Percentiles rank a stretch among this genome's conserved stretches.
phyloP scores from a whole-genome alignment of 2,113 vertebrate genomes.

The Lasiurus cinereus region DNA sequence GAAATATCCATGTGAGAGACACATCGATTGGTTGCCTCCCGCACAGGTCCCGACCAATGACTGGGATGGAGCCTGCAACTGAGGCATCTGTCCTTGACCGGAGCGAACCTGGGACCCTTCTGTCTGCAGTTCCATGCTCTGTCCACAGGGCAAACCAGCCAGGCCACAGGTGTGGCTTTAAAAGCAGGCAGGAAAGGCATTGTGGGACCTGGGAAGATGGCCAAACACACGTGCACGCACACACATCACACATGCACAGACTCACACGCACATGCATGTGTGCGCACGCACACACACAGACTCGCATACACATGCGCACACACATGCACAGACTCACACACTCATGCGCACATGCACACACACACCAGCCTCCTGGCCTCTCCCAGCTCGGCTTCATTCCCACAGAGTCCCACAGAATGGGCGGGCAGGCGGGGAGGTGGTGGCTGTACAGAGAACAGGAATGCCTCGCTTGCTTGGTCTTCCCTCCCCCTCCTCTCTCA shows the following conservation, averaged over 20 bases:
- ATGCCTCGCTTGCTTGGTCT: rapidly evolving
- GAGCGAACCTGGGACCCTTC: no score
- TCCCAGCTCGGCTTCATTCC: slow-evolving; percentile 73
- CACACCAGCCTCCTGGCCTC: no score
- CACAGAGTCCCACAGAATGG: not conserved
- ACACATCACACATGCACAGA: no score
- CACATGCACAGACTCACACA: not conserved
- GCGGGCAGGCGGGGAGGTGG: slow-evolving; percentile 74
- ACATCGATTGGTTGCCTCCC: no score
- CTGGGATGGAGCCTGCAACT: no score
- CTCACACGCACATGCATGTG: not conserved
- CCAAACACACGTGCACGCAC: not conserved
- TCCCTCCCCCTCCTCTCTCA: not conserved
- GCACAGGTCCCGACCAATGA: no score
- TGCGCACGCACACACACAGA: no score
- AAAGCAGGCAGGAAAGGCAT: not conserved
- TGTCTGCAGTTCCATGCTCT: no score
- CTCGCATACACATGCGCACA: not conserved
- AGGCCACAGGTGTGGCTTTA: not conserved
- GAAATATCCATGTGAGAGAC: no score
- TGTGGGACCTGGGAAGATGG: not conserved
- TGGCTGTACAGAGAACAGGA: slow-evolving; percentile 74
- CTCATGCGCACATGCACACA: not conserved
- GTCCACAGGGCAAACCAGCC: no score
- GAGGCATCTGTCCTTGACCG: no score